Evolutionary conservation across 2,113 vertebrate genomes (phyloP).

Genomic region (Hyperopisus bebe): DNA sequence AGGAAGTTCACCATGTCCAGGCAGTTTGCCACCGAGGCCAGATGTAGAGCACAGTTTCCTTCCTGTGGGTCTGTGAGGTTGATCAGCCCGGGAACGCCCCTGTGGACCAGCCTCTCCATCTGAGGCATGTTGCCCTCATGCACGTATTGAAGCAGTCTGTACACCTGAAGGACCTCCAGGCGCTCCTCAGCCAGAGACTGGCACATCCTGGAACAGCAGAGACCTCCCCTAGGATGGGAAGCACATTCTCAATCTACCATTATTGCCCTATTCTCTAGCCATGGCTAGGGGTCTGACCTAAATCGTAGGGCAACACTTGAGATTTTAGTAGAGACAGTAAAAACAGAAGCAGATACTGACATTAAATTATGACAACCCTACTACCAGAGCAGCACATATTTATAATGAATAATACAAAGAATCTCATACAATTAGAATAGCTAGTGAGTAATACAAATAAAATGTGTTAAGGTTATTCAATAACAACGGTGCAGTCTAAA

Average conservation of each 20-base stretch:
- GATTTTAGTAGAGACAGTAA: background rate
- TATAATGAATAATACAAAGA: background rate
- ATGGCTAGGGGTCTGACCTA: background rate
- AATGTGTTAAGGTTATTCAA: background rate
- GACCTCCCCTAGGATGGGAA: background rate
- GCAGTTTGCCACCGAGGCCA: constrained; percentile 70
- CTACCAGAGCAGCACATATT: background rate
- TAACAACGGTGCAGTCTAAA: background rate
- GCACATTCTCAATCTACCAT: background rate
- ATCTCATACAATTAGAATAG: background rate
- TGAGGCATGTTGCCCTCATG: constrained; percentile 62
- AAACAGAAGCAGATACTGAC: background rate
- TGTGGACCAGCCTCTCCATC: constrained; percentile 69
- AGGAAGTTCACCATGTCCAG: constrained; percentile 74
- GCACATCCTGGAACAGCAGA: constrained; percentile 30
- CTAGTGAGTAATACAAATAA: background rate
- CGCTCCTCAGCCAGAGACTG: constrained; percentile 51
- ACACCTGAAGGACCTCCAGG: constrained; percentile 76
- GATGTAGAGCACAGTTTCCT: constrained; percentile 70
- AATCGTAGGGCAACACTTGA: background rate
- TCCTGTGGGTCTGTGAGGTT: constrained; percentile 74
- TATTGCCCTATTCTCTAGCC: background rate
- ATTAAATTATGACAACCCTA: background rate
- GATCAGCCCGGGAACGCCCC: constrained; percentile 73
- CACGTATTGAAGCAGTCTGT: constrained; percentile 78